Base-by-base conservation (phyloP, 2,113 vertebrate species). In the Atherinomorus stipes region DNA sequence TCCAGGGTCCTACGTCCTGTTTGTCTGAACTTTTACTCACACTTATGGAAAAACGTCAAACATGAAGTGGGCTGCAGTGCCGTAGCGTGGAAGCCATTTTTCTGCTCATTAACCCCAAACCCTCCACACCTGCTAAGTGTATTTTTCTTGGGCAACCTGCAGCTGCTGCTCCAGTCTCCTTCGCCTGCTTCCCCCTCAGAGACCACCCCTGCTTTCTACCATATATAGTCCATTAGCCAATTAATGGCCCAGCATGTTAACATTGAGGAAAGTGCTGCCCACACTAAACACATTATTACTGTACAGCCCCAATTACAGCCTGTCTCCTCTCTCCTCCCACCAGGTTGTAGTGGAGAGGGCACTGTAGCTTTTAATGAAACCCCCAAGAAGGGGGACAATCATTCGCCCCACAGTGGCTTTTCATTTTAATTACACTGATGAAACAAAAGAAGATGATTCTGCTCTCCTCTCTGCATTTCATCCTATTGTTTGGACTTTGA, bases 181-280 rank as follows among this genome's bases (percentile, higher is more conserved):
- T 22, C 38, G 44, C 69, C 65, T 37, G 2, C 19, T 42, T 51
- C 37, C 63, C 63, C 74, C 69, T 74, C 51, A 78, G 82, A 86
- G 74, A 67, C 73, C 67, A 51, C 80, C 80, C 73, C 68, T 45
- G 7, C 45, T 10, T 62, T 40, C 26, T 62, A 50, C 85, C 70
- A 68, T 78, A 86, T 62, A 85, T 83, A 89, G 87, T 85, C 88
- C 89, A 93, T 93, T 93, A 92, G 86, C 83, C 84, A 89, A 88
- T 92, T 90, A 91, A 92, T 92, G 92, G 86, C 51, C 85, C 76
- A 64, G 85, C 83, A 78, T 91, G 88, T 91, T 88, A 87, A 90
- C 84, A 86, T 45, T 66, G 62, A 85, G 80, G 61, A 87, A 80
- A 86, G 84, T 64, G 81, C 74, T 82, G 78, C 75, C 85, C 80